Conservation (phyloP, 2,113 vertebrate species). For the Plecotus auritus region DNA sequence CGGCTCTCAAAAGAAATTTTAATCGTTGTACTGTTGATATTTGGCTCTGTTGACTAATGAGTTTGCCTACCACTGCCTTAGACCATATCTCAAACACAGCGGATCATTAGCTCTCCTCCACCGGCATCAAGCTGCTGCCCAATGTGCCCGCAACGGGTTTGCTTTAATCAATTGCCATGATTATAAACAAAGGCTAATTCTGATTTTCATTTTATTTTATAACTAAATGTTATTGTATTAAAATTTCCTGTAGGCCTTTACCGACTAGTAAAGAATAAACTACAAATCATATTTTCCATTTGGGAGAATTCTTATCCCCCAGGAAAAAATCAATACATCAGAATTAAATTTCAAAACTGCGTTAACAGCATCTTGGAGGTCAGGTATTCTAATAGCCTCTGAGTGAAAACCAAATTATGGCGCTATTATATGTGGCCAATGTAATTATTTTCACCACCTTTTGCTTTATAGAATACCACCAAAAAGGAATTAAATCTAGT, state of each 20-base stretch:
- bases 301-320: conserved; percentile 44
- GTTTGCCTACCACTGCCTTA: too few species aligned
- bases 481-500: conserved; percentile 23
- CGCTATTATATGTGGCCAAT: conserved; percentile 41
- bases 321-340: conserved; percentile 71
- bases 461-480: conserved; percentile 29
- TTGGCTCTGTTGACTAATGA: too few species aligned
- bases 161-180: neutral
- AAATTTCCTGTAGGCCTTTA: conserved; percentile 46
- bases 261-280: conserved; percentile 25
- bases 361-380: conserved; percentile 60
- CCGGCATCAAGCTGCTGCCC: neutral
- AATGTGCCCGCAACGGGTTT: neutral
- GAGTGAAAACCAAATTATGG: conserved; percentile 44
- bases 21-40: too few species aligned
- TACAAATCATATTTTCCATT: conserved; percentile 57
- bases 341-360: conserved; percentile 72
- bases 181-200: conserved; percentile 46
- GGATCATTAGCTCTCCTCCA: neutral
- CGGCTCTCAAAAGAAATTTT: too few species aligned
- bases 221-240: conserved; percentile 47
- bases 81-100: neutral
- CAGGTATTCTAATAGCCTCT: conserved; percentile 58
- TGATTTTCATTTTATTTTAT: conserved; percentile 50
- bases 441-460: conserved; percentile 52